Evolutionary conservation across 2,888 invertebrate species (phyloP).

Genomic region (Ceramica pisi): DNA sequence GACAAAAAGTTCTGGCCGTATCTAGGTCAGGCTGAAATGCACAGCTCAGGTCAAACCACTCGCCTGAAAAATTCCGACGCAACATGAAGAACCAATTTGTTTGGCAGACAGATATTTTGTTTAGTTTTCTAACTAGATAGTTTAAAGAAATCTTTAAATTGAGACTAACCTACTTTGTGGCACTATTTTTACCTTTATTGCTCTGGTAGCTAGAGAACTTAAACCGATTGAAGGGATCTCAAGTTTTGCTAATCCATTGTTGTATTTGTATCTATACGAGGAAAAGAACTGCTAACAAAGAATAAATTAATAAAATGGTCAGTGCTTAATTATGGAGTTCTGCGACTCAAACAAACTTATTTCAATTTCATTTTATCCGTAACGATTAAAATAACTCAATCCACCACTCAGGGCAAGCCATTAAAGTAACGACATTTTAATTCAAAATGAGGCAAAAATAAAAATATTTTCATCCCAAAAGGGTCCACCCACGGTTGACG

Average conservation of each 20-base stretch:
- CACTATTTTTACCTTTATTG: background rate
- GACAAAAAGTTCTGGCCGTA: slow-evolving; percentile 52
- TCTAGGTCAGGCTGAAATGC: slow-evolving; percentile 71
- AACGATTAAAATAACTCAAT: slow-evolving; percentile 21
- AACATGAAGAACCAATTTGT: slow-evolving; percentile 58
- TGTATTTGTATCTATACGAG: background rate
- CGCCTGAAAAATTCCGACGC: slow-evolving; percentile 58
- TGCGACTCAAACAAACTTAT: background rate
- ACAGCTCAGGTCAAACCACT: slow-evolving; percentile 68
- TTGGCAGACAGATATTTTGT: slow-evolving; percentile 49
- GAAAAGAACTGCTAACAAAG: slow-evolving; percentile 4
- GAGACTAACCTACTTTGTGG: slow-evolving; percentile 29
- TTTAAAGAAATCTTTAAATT: slow-evolving; percentile 19
- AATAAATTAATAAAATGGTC: slow-evolving; percentile 8
- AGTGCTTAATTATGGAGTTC: background rate
- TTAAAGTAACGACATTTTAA: slow-evolving; percentile 50
- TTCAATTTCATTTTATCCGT: background rate
- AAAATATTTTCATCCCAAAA: slow-evolving; percentile 49
- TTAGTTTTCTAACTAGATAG: slow-evolving; percentile 38
- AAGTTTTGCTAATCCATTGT: background rate
- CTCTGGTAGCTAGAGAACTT: background rate
- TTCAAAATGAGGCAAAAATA: slow-evolving; percentile 40
- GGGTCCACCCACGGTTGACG: slow-evolving; percentile 62
- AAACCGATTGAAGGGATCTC: background rate
- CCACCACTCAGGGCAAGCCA: slow-evolving; percentile 26